These are phyloP conservation scores for Nemotelus nigrinus DNA, from an alignment of 2,888 invertebrate genomes.

Conservation along the genomic window DNA sequence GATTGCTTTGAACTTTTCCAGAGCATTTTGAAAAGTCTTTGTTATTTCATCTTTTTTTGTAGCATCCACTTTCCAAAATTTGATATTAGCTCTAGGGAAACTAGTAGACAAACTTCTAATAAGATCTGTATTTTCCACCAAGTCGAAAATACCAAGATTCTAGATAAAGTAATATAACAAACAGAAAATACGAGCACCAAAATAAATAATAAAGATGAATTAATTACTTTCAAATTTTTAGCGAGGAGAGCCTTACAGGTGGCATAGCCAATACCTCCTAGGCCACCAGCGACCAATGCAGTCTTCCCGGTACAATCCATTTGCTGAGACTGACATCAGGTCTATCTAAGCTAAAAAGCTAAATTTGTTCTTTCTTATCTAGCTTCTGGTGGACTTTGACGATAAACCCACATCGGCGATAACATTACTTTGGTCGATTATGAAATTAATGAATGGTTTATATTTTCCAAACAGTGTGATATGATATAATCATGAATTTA, in stretches of 20 bases:
- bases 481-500: no score
- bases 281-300: constrained; percentile 56
- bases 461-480: no score
- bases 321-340: neutral
- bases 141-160: constrained; percentile 60
- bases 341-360: no score
- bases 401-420: no score
- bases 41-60: constrained; percentile 57
- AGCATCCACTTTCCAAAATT: constrained; percentile 59
- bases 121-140: constrained; percentile 61
- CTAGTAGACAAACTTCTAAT: constrained; percentile 58
- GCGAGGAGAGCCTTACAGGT: constrained; percentile 58
- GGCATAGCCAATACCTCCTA: constrained; percentile 57
- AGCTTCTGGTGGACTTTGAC: no score
- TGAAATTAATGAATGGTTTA: no score
- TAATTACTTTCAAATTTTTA: constrained; percentile 56
- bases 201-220: constrained; percentile 29
- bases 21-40: constrained; percentile 57
- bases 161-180: constrained; percentile 45
- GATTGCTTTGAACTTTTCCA: constrained; percentile 57
- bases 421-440: no score
- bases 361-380: no score
- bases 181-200: neutral
- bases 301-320: constrained; percentile 53
- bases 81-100: constrained; percentile 55